Conservation (phyloP, 1,140 invertebrate species). For the Cyclina sinensis region DNA sequence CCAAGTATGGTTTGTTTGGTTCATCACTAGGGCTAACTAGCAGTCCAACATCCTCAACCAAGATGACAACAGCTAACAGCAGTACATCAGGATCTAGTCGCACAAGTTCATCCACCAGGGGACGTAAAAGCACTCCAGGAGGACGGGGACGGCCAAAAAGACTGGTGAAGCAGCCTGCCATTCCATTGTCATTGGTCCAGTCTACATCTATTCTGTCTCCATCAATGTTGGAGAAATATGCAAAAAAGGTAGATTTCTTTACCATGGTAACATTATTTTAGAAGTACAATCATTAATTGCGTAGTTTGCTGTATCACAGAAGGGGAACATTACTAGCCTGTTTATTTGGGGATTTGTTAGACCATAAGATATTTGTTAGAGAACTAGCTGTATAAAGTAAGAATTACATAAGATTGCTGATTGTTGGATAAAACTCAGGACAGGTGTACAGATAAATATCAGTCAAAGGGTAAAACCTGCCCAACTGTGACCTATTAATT, state of each 20-base stretch:
- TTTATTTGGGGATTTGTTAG: too few relatives aligned
- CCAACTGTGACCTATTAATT: too few relatives aligned
- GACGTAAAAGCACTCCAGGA: background rate
- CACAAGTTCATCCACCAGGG: background rate
- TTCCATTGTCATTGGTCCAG: conserved; percentile 58
- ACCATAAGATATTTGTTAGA: too few relatives aligned
- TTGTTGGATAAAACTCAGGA: too few relatives aligned
- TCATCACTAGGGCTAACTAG: background rate
- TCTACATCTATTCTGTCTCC: conserved; percentile 63
- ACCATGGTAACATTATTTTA: too few relatives aligned
- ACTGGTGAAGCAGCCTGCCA: conserved; percentile 28
- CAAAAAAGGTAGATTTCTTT: conserved; percentile 54
- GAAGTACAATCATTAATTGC: too few relatives aligned
- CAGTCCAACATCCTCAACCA: background rate
- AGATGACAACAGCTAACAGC: background rate
- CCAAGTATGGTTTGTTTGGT: conserved; percentile 43
- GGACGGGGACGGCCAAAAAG: conserved; percentile 6
- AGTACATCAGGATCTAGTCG: background rate
- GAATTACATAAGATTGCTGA: too few relatives aligned
- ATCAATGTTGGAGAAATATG: conserved; percentile 64
- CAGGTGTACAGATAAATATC: too few relatives aligned
- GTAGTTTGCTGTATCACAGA: too few relatives aligned
- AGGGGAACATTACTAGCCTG: too few relatives aligned
- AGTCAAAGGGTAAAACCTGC: too few relatives aligned
- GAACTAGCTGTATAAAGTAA: too few relatives aligned